Evolutionary conservation across 2,888 invertebrate species (phyloP).

Genomic region (Alentia gelatinosa): DNA sequence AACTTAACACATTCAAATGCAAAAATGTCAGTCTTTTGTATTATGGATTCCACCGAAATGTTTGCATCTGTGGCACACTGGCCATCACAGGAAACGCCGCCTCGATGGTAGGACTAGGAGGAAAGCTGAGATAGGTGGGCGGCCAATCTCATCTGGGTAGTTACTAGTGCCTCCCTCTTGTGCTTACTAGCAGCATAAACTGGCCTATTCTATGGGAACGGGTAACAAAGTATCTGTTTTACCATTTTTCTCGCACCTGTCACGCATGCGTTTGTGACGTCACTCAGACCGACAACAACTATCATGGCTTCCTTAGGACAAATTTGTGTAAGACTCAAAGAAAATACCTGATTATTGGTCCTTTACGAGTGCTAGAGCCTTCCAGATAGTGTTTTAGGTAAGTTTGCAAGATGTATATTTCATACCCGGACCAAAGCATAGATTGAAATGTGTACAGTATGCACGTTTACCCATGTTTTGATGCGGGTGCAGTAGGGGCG

Average conservation of each 20-base stretch:
- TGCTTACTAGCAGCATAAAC: too few relatives aligned
- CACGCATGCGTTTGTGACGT: conserved; percentile 40
- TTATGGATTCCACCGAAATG: too few relatives aligned
- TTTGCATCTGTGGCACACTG: too few relatives aligned
- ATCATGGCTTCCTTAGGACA: conserved; percentile 47
- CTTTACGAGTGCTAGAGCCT: neutral
- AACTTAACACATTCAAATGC: too few relatives aligned
- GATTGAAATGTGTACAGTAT: neutral
- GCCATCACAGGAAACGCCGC: too few relatives aligned
- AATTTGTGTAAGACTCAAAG: conserved; percentile 44
- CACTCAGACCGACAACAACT: conserved; percentile 45
- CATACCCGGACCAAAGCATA: neutral
- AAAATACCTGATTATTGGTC: conserved; percentile 49
- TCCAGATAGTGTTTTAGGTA: conserved; percentile 48
- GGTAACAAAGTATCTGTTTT: too few relatives aligned
- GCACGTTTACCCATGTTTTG: conserved; percentile 37
- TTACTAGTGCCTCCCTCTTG: too few relatives aligned
- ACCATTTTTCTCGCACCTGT: conserved; percentile 28
- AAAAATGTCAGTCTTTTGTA: too few relatives aligned
- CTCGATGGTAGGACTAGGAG: too few relatives aligned
- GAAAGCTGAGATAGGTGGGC: too few relatives aligned
- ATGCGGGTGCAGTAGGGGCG: neutral
- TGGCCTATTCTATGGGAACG: too few relatives aligned
- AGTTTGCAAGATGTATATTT: neutral
- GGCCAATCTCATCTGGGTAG: too few relatives aligned